Evolutionary conservation across 2,888 invertebrate species (phyloP), one percentile per base, ranked within the genome.

Genomic region (Brassicogethes aeneus): DNA sequence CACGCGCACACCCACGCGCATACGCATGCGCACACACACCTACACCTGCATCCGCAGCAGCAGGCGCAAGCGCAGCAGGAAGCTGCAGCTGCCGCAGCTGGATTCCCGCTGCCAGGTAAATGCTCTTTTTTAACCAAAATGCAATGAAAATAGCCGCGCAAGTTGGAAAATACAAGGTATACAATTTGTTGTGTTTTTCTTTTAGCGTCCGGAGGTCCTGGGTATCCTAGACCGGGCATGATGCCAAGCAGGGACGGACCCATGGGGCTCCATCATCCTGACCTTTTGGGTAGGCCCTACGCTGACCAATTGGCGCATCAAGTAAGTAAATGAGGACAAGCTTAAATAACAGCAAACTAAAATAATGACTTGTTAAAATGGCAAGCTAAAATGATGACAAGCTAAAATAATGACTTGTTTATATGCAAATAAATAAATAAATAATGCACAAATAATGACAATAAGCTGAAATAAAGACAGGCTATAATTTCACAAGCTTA

Each of bases 1-100:
- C 91, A 91, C 71, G 88, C 89, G 62, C 91, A 92, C 73, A 88
- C 90, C 55, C 91, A 91, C 70, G 88, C 89, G 57, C 89, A 90
- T 72, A 87, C 88, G 54, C 89, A 89, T 69, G 86, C 91, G 62
- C 91, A 92, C 73, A 86, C 90, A 59, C 88, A 88, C 74, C 82
- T 86, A 55, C 88, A 88, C 72, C 77, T 87, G 55, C 86, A 87
- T 73, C 75, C 82, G 54, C 83, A 78, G 66, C 84, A 84, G 60
- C 83, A 83, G 48, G 82, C 81, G 68, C 83, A 83, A 63, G 84
- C 83, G 69, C 84, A 82, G 69, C 85, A 84, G 67, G 64, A 66
- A 34, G 66, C 65, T 1, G 62, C 63, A 2, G 65, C 68, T 12
- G 67, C 67, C 1, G 64, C 64, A 2, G 72, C 74, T 52, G 74